These are phyloP conservation scores for Leuctra nigra DNA, from an alignment of 2,888 invertebrate genomes.

Conservation along the genomic window DNA sequence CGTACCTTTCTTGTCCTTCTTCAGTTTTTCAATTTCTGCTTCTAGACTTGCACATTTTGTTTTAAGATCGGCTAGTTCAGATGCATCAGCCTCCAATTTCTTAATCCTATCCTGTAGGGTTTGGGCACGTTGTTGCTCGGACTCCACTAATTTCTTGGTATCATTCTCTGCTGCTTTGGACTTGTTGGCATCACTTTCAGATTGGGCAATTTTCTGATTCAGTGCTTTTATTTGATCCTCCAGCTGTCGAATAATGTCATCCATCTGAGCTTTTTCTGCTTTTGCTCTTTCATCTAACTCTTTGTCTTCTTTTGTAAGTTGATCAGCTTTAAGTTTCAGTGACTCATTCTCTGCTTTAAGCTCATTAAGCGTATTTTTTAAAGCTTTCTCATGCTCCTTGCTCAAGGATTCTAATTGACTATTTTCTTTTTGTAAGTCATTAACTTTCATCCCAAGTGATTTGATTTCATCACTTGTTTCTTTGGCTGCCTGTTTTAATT, in stretches of 20 bases:
- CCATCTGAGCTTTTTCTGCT: slow-evolving; percentile 9
- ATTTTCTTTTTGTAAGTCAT: too few species aligned
- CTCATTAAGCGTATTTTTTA: not conserved
- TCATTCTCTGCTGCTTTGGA: not conserved
- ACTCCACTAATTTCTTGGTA: not conserved
- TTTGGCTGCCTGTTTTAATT: too few species aligned
- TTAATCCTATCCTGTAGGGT: not conserved
- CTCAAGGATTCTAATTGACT: too few species aligned
- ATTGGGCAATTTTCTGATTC: not conserved
- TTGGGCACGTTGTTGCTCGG: not conserved
- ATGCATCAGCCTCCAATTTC: not conserved
- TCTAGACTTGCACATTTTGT: slow-evolving; percentile 1
- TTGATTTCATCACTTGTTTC: too few species aligned
- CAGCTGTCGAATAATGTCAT: not conserved
- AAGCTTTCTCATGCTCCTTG: not conserved
- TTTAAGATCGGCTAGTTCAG: not conserved
- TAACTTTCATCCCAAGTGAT: too few species aligned
- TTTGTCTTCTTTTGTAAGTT: not conserved
- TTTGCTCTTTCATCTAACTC: not conserved
- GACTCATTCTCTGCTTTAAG: not conserved
- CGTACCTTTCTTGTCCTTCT: slow-evolving; percentile 9
- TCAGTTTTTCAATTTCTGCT: slow-evolving; percentile 1
- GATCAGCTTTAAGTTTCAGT: not conserved
- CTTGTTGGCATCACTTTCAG: too few species aligned
- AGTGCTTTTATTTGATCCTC: not conserved